phyloP scores from a whole-genome alignment of 1,140 invertebrate genomes.

The Pararge aegeria region DNA sequence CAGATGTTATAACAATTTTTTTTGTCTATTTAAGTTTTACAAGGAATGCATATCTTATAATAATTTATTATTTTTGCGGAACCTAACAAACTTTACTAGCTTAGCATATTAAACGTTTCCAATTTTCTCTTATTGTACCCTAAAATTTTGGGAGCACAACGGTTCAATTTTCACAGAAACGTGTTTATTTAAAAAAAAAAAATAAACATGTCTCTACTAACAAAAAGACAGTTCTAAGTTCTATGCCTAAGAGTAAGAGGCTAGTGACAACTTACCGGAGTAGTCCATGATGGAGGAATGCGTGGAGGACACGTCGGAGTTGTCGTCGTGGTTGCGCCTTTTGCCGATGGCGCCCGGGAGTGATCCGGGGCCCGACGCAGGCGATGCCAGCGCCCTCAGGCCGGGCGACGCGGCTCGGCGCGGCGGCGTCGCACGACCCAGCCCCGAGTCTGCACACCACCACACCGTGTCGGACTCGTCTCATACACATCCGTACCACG shows the following conservation, averaged over 20 bases:
- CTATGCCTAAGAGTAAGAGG: not conserved
- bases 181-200: too few species aligned
- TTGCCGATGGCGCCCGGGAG: slow-evolving; percentile 91
- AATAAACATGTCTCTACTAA: too few species aligned
- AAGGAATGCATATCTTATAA: too few species aligned
- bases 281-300: slow-evolving; percentile 92
- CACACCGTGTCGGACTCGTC: slow-evolving; percentile 36
- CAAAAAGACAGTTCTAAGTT: too few species aligned
- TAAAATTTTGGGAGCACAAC: too few species aligned
- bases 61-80: too few species aligned
- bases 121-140: too few species aligned
- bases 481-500: not conserved
- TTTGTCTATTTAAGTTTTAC: too few species aligned
- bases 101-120: too few species aligned
- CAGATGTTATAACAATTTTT: too few species aligned
- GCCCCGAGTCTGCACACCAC: slow-evolving; percentile 88
- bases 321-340: slow-evolving; percentile 87
- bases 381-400: slow-evolving; percentile 81
- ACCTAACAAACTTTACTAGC: too few species aligned
- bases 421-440: slow-evolving; percentile 89
- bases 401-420: slow-evolving; percentile 89
- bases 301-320: slow-evolving; percentile 91
- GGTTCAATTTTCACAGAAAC: too few species aligned
- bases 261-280: slow-evolving; percentile 82
- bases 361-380: slow-evolving; percentile 84